These are phyloP conservation scores for Cathartes aura DNA, from an alignment of 2,113 vertebrate genomes.

Conservation along the genomic window DNA sequence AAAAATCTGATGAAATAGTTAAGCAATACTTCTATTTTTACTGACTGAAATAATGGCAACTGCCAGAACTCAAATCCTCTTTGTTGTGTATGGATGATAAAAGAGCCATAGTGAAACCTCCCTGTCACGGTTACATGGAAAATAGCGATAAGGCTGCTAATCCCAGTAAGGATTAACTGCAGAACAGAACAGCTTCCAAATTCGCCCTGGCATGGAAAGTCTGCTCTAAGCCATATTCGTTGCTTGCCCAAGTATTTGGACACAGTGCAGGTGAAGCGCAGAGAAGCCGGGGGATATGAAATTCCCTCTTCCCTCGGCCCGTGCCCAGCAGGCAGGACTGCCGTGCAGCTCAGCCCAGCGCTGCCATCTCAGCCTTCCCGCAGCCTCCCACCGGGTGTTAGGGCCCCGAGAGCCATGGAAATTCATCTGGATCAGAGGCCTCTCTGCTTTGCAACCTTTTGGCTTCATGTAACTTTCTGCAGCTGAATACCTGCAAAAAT, in stretches of 20 bases:
- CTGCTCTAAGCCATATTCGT: not conserved
- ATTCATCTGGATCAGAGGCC: accelerated
- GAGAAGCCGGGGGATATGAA: not conserved
- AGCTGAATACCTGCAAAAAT: not conserved
- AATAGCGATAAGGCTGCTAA: not conserved
- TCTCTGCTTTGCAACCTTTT: not conserved
- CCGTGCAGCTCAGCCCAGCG: accelerated
- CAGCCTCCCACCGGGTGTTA: not conserved
- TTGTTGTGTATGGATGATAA: not conserved
- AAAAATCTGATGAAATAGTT: slow-evolving; percentile 39
- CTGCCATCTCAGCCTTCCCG: accelerated
- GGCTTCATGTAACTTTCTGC: not conserved
- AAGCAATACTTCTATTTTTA: slow-evolving; percentile 37
- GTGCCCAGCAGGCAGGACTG: not conserved
- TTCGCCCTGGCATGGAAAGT: not conserved
- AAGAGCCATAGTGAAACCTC: not conserved
- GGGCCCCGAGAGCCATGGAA: not conserved
- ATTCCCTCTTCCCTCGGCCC: not conserved
- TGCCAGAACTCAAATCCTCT: slow-evolving; percentile 21
- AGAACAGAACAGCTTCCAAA: not conserved
- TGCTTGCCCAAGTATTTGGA: not conserved
- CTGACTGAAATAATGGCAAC: slow-evolving; percentile 33
- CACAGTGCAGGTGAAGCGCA: not conserved
- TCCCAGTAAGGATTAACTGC: not conserved
- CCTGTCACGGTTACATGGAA: not conserved